Base-by-base conservation (phyloP, 2,797 vertebrate genomes). In the Trachurus trachurus region DNA sequence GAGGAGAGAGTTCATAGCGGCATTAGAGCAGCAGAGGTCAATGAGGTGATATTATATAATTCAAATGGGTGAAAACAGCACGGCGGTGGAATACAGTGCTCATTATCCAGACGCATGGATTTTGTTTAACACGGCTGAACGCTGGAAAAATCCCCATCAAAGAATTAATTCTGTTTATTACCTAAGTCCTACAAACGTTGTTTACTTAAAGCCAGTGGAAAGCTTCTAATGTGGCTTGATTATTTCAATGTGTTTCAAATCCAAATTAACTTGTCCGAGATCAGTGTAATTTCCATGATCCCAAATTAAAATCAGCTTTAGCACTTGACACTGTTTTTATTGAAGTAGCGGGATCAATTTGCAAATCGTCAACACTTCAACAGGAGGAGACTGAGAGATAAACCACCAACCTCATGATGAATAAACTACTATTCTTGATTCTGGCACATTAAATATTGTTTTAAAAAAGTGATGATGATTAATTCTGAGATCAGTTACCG, bases 21-120 rank as follows among this genome's bases (percentile, higher is more conserved):
- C 73, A 76, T 87, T 65, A 81, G 69, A 89, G 86, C 56, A 75
- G 71, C 74, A 77, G 66, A 86, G 82, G 85, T 87, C 85, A 90
- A 67, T 66, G 66, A 84, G 59, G 74, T 76, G 52, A 56, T 79
- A 50, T 87, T 78, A 82, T 66, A 66, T 83, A 66, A 82, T 79
- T 81, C 19, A 77, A 74, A 83, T 57, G 58, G 50, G 31, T 61
- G 71, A 45, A 74, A 74, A 88, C 49, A 31, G 57, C 9, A 74
- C 49, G 76, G 75, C 21, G 58, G 56, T 56, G 53, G n/a, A 67
- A 78, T 54, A 61, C 34, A 64, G 37, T 10, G 61, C 56, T 78
- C 4, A 57, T 78, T 75, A 81, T 60, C 4, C 19, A 63, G 73
- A 76, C 31, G 61, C 59, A 42, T 12, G 61, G 37, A 69, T 45